Evolutionary conservation across 2,797 vertebrate genomes (phyloP), one percentile per base, ranked within the genome.

Genomic region (Xyrichtys novacula): DNA sequence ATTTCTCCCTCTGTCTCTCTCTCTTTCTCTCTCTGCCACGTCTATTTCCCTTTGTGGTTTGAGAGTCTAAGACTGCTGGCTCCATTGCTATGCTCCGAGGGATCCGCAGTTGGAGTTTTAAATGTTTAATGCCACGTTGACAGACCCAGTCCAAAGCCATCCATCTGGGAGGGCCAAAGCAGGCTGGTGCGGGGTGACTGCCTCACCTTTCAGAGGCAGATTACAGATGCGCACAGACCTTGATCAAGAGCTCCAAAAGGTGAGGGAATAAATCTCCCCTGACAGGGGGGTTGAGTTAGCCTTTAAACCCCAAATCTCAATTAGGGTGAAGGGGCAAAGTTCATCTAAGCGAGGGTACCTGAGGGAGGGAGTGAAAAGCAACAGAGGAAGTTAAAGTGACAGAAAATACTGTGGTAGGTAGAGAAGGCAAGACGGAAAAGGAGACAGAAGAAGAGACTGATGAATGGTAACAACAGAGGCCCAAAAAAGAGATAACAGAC

Each of bases 41-140:
- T 72, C 50, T 59, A 7, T 54, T 63, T 76, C 57, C 55, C 70
- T 65, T 40, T 67, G 61, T 69, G 76, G 63, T 67, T 83, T 68
- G 52, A 39, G 57, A 46, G 34, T 57, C 38, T 29, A 42, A 43
- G 66, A 46, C 74, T 50, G 55, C 54, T 48, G 52, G 49, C 74
- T 87, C 80, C 55, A 75, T 84, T 78, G 67, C 82, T 75, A 76
- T 71, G 76, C 72, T 65, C 68, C 46, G 9, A 83, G 80, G 60
- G 66, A 85, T 85, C 74, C 70, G 63, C 76, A 73, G 72, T 42
- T 61, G 0, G 17, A 56, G 65, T 85, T 87, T 82, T 90, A 82
- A 90, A 92, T 88, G 78, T 90, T 89, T 92, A 90, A 92, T 90
- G 86, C 53, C 26, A 20, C 60, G 55, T 69, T 78, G 87, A 88